Evolutionary conservation across 2,797 vertebrate species (phyloP).

Genomic region (Neostethus bicornis): DNA sequence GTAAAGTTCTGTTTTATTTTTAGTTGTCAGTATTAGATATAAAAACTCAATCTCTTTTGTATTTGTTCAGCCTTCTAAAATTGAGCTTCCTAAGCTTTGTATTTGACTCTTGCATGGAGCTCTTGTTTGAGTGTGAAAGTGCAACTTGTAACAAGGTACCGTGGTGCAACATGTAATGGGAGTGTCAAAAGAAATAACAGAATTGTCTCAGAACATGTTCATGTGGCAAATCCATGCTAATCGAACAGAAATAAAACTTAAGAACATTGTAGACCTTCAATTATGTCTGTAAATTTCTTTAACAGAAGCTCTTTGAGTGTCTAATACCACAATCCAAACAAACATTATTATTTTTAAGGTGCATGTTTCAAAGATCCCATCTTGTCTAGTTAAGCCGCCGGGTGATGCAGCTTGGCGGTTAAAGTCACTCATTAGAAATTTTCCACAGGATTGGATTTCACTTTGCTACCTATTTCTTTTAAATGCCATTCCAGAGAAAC

Average conservation of each 20-base stretch:
- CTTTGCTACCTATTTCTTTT: constrained; percentile 1
- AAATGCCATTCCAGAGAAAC: constrained; percentile 45
- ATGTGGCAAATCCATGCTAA: neutral
- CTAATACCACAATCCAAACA: neutral
- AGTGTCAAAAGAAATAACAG: neutral
- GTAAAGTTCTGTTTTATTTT: neutral
- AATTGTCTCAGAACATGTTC: neutral
- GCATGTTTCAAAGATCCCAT: neutral
- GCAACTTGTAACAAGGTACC: neutral
- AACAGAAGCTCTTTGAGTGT: neutral
- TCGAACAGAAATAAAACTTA: neutral
- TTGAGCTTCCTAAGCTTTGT: neutral
- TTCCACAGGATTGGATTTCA: neutral
- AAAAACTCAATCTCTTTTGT: neutral
- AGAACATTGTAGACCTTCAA: constrained; percentile 1
- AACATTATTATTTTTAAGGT: neutral
- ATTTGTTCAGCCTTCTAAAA: neutral
- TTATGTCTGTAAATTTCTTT: neutral
- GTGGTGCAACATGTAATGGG: neutral
- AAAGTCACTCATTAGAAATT: constrained; percentile 4
- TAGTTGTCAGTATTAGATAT: neutral
- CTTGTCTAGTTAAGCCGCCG: neutral
- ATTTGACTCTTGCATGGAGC: neutral
- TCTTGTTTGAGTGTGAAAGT: neutral
- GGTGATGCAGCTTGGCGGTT: neutral